phyloP scores from a whole-genome alignment of 2,797 vertebrate species.

The Sibirionetta formosa region DNA sequence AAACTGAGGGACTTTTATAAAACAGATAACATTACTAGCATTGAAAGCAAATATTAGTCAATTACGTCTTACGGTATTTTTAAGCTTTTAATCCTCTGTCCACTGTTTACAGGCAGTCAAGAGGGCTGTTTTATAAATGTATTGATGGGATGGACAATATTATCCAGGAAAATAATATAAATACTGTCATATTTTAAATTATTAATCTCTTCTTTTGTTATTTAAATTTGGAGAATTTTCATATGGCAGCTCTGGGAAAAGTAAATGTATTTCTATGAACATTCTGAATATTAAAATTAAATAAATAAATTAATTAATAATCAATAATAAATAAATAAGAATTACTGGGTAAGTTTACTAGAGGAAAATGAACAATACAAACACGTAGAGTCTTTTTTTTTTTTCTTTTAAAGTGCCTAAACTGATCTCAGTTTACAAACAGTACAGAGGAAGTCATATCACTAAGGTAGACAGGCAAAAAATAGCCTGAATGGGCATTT shows the following conservation, averaged over 20 bases:
- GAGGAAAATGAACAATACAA: background rate
- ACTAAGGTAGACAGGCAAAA: background rate
- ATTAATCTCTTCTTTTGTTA: no score
- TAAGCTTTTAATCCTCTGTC: background rate
- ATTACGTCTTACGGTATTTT: background rate
- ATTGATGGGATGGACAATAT: background rate
- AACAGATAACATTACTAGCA: background rate
- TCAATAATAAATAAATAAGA: background rate
- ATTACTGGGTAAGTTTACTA: background rate
- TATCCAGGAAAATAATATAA: background rate
- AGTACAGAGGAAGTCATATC: background rate
- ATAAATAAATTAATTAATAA: background rate
- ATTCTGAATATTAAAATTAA: background rate
- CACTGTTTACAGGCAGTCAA: background rate
- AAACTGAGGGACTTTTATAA: background rate
- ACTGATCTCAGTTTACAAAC: background rate
- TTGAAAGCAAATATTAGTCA: background rate
- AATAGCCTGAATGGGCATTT: no score
- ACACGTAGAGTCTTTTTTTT: rapidly evolving
- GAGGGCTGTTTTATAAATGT: background rate
- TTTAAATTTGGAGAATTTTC: background rate
- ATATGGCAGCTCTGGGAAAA: background rate
- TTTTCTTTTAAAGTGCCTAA: background rate
- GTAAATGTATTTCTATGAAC: background rate
- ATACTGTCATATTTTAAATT: background rate